Evolutionary conservation across 1,140 invertebrate species (phyloP).

Genomic region (Calliphora vicina): DNA sequence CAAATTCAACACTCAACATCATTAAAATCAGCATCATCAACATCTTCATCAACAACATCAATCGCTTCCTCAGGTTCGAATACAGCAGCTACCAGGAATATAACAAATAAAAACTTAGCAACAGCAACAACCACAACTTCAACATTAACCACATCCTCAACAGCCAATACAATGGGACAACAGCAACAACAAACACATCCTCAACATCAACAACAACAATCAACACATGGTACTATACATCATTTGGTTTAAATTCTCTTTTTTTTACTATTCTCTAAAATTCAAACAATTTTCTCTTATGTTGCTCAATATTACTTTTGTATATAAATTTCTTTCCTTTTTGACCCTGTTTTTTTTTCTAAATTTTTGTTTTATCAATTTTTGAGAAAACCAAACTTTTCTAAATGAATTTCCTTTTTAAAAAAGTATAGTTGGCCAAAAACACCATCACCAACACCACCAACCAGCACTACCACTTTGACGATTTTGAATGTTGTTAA

Average conservation of each 20-base stretch:
- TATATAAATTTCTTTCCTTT: not conserved
- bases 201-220: not conserved
- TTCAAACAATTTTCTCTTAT: not conserved
- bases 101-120: constrained; percentile 37
- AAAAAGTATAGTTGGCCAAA: too few relatives aligned
- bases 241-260: constrained; percentile 25
- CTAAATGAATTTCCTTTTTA: too few relatives aligned
- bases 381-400: too few relatives aligned
- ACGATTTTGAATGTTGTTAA: not conserved
- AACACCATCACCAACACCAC: too few relatives aligned
- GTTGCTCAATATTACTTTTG: not conserved
- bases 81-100: constrained; percentile 33
- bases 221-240: constrained; percentile 4
- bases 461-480: too few relatives aligned
- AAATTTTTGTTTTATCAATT: too few relatives aligned
- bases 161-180: not conserved
- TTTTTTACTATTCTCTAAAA: not conserved
- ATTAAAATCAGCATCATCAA: constrained; percentile 30
- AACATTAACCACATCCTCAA: constrained; percentile 38
- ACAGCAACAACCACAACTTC: constrained; percentile 35
- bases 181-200: constrained; percentile 6
- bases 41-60: constrained; percentile 40
- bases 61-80: constrained; percentile 39
- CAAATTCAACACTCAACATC: constrained; percentile 18
- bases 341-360: too few relatives aligned